These are phyloP conservation scores for Lottia gigantea DNA, from an alignment of 2,888 invertebrate species.

Conservation along the genomic window DNA sequence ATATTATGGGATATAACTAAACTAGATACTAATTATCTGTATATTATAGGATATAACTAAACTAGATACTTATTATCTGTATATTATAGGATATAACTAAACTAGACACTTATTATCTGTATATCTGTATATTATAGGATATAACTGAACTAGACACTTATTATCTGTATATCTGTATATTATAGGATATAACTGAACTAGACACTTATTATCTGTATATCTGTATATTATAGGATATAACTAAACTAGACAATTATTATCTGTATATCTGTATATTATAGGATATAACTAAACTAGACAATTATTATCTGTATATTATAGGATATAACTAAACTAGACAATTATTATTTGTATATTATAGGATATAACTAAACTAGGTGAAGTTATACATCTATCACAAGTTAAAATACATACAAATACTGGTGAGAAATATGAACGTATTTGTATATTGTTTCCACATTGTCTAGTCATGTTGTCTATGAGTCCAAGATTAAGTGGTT, in stretches of 20 bases:
- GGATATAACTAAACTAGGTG: slow-evolving; percentile 80
- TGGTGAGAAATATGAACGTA: slow-evolving; percentile 76
- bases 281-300: not conserved
- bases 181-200: no score
- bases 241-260: slow-evolving; percentile 71
- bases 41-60: slow-evolving; percentile 72
- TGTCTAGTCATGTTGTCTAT: slow-evolving; percentile 90
- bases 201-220: not conserved
- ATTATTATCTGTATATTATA: slow-evolving; percentile 12
- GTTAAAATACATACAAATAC: slow-evolving; percentile 88
- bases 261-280: not conserved
- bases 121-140: slow-evolving; percentile 10
- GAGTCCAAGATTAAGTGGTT: slow-evolving; percentile 90
- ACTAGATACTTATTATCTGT: slow-evolving; percentile 72
- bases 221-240: slow-evolving; percentile 71
- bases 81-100: not conserved
- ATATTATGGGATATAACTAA: slow-evolving; percentile 72
- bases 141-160: slow-evolving; percentile 3
- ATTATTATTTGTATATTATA: slow-evolving; percentile 39
- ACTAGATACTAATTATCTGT: slow-evolving; percentile 71
- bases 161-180: slow-evolving; percentile 9
- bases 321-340: not conserved
- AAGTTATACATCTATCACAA: slow-evolving; percentile 91
- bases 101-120: not conserved
- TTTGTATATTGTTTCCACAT: slow-evolving; percentile 90